Conservation (phyloP, 2,888 invertebrate species). For the Lobophora halterata region DNA sequence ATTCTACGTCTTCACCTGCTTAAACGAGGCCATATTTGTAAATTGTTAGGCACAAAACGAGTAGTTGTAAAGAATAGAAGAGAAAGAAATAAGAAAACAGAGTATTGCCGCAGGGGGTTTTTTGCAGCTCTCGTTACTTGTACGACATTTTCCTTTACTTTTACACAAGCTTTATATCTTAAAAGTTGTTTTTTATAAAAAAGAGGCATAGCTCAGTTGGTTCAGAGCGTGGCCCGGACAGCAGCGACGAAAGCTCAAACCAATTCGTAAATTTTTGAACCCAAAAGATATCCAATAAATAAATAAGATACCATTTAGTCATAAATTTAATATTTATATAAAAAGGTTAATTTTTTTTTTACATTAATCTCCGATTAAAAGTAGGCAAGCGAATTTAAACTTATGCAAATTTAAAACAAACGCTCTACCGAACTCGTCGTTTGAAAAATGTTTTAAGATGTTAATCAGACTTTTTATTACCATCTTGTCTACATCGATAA, state of each 20-base stretch:
- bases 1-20: background rate
- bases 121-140: constrained; percentile 8
- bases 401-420: too few relatives aligned
- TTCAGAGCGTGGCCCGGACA: too few relatives aligned
- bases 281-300: too few relatives aligned
- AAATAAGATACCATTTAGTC: too few relatives aligned
- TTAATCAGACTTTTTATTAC: constrained; percentile 54
- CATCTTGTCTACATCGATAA: constrained; percentile 54
- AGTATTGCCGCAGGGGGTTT: constrained; percentile 11
- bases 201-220: too few relatives aligned
- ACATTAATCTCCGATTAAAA: too few relatives aligned
- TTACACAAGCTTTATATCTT: background rate
- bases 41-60: constrained; percentile 23
- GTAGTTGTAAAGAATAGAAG: constrained; percentile 12
- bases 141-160: constrained; percentile 1
- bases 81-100: constrained; percentile 1
- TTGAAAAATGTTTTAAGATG: constrained; percentile 28
- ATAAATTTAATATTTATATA: too few relatives aligned
- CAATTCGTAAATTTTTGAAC: too few relatives aligned
- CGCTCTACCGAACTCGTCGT: background rate
- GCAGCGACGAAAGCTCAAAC: too few relatives aligned
- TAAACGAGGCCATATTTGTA: constrained; percentile 20
- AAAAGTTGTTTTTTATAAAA: too few relatives aligned
- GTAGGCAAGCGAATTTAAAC: too few relatives aligned
- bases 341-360: too few relatives aligned